These are phyloP conservation scores for Drosophila monieri DNA, from an alignment of 2,888 invertebrate genomes.

Conservation along the genomic window DNA sequence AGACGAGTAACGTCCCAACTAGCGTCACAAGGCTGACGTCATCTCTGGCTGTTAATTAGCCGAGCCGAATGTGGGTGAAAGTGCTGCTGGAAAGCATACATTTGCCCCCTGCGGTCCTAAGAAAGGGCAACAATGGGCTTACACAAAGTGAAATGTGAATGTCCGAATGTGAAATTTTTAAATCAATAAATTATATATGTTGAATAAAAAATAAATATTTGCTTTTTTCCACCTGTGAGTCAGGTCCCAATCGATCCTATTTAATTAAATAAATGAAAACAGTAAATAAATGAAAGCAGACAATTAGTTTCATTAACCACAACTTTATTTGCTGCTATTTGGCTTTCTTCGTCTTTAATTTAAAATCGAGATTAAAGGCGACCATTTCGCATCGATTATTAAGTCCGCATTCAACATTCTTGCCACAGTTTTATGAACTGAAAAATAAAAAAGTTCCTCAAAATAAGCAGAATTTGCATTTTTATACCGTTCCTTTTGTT, in stretches of 20 bases:
- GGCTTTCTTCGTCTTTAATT: not conserved
- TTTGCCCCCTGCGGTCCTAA: constrained; percentile 1
- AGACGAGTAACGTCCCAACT: constrained; percentile 5
- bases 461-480: constrained; percentile 54
- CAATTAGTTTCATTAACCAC: not conserved
- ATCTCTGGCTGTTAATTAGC: constrained; percentile 58
- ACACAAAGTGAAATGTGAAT: not conserved
- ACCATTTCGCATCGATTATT: constrained; percentile 8
- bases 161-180: constrained; percentile 1
- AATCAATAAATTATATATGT: not conserved
- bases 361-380: not conserved
- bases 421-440: constrained; percentile 14
- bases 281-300: not conserved
- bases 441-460: constrained; percentile 19
- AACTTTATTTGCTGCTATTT: not conserved
- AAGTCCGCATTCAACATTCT: constrained; percentile 10
- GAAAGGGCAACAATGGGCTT: constrained; percentile 18
- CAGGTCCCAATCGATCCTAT: no score
- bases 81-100: constrained; percentile 45
- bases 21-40: constrained; percentile 51
- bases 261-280: no score
- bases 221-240: no score
- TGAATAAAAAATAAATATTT: not conserved
- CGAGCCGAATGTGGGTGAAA: constrained; percentile 43
- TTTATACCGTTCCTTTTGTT: constrained; percentile 62